Conservation (phyloP, 2,113 vertebrate genomes). For the Cebus imitator region DNA sequence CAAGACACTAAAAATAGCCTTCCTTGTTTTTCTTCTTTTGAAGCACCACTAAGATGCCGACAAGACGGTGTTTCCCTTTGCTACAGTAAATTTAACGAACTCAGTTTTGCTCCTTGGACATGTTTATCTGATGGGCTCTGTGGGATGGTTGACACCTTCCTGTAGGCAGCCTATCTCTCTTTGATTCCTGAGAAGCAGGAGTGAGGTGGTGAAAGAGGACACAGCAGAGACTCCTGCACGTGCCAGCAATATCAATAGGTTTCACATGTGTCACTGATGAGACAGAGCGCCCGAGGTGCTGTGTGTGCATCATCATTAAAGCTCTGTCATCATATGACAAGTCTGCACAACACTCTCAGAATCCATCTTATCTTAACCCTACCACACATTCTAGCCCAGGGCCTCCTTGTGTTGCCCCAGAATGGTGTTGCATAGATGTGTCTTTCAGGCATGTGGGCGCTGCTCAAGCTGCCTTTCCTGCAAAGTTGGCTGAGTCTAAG, state of each 20-base stretch:
- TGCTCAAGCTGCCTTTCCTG: neutral
- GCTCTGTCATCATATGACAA: neutral
- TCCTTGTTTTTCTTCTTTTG: neutral
- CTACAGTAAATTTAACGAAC: neutral
- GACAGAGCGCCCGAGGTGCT: neutral
- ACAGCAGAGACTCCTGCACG: neutral
- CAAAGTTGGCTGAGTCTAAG: neutral
- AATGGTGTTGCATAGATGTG: neutral
- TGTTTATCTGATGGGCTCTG: neutral
- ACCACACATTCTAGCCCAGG: rapidly evolving
- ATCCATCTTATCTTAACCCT: neutral
- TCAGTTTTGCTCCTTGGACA: neutral
- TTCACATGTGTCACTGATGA: neutral
- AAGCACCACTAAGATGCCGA: neutral
- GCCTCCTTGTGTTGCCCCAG: neutral
- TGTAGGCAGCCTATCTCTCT: neutral
- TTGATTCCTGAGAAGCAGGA: neutral
- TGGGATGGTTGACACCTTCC: neutral
- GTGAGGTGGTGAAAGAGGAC: neutral
- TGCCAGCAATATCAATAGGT: neutral
- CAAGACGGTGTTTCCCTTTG: neutral
- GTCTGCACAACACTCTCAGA: neutral
- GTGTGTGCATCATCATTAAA: neutral
- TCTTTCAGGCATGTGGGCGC: neutral
- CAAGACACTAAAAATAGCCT: neutral